Evolutionary conservation across 2,888 invertebrate genomes (phyloP).

Genomic region (Mythimna ferrago): DNA sequence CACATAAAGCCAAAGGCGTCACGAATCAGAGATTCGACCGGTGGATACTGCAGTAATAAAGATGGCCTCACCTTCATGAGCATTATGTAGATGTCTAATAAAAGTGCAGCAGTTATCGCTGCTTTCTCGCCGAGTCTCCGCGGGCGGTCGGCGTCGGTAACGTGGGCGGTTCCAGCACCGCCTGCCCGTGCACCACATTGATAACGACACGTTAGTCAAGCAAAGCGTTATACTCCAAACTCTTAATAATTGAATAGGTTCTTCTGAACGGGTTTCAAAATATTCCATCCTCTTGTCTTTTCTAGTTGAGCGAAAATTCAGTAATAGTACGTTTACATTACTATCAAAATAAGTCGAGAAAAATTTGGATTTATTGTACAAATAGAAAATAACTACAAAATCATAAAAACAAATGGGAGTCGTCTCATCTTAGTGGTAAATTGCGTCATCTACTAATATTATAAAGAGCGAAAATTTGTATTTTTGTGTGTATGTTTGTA

Average conservation of each 20-base stretch:
- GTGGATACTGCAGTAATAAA: slow-evolving; percentile 3
- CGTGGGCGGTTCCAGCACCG: slow-evolving; percentile 76
- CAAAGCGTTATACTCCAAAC: slow-evolving; percentile 53
- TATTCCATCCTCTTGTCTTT: neutral
- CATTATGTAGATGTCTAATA: slow-evolving; percentile 70
- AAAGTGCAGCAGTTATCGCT: slow-evolving; percentile 80
- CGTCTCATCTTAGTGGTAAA: too few species aligned
- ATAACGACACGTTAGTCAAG: slow-evolving; percentile 64
- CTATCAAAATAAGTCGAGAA: too few species aligned
- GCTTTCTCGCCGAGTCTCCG: slow-evolving; percentile 82
- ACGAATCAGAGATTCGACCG: neutral
- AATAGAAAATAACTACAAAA: too few species aligned
- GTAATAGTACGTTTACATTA: too few species aligned
- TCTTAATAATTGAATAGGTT: neutral
- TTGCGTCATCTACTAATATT: too few species aligned
- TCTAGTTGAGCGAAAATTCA: neutral
- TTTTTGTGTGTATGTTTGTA: too few species aligned
- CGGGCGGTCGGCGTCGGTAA: slow-evolving; percentile 82
- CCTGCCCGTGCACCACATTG: slow-evolving; percentile 74
- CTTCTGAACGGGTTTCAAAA: neutral
- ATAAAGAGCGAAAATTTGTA: too few species aligned
- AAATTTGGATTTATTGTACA: too few species aligned
- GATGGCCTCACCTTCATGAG: slow-evolving; percentile 67
- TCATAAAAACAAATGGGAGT: too few species aligned
- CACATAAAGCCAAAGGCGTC: slow-evolving; percentile 15